phyloP scores from a whole-genome alignment of 2,888 invertebrate genomes.

The Scaptomyza cyrtandrae region DNA sequence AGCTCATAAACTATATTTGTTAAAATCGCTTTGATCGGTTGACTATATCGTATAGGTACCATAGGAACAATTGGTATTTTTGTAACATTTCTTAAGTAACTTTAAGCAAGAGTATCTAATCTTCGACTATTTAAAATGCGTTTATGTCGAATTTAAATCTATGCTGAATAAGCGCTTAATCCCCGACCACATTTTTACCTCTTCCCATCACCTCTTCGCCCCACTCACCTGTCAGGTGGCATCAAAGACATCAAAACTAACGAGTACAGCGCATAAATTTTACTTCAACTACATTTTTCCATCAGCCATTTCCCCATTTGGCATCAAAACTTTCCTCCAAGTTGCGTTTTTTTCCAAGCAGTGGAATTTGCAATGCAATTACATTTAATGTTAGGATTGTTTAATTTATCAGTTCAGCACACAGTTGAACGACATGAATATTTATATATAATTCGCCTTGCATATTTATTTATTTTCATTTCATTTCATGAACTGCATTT shows the following conservation, averaged over 20 bases:
- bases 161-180: slow-evolving; percentile 24
- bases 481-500: slow-evolving; percentile 45
- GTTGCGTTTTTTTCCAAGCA: slow-evolving; percentile 40
- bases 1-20: not conserved
- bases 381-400: slow-evolving; percentile 57
- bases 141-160: slow-evolving; percentile 49
- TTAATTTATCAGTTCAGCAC: slow-evolving; percentile 76
- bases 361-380: slow-evolving; percentile 73
- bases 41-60: not conserved
- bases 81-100: no score
- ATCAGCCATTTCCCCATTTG: slow-evolving; percentile 33
- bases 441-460: slow-evolving; percentile 45
- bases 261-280: slow-evolving; percentile 74
- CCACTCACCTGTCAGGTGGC: slow-evolving; percentile 53
- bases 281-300: slow-evolving; percentile 22
- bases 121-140: not conserved
- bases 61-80: not conserved
- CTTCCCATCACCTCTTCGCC: not conserved
- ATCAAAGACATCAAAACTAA: slow-evolving; percentile 78
- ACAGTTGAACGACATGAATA: slow-evolving; percentile 68
- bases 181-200: not conserved
- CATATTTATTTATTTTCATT: slow-evolving; percentile 26
- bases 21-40: not conserved
- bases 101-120: slow-evolving; percentile 7
- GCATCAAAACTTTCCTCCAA: slow-evolving; percentile 55